Conservation (phyloP, 2,113 vertebrate genomes). For the Hemibagrus wyckioides region DNA sequence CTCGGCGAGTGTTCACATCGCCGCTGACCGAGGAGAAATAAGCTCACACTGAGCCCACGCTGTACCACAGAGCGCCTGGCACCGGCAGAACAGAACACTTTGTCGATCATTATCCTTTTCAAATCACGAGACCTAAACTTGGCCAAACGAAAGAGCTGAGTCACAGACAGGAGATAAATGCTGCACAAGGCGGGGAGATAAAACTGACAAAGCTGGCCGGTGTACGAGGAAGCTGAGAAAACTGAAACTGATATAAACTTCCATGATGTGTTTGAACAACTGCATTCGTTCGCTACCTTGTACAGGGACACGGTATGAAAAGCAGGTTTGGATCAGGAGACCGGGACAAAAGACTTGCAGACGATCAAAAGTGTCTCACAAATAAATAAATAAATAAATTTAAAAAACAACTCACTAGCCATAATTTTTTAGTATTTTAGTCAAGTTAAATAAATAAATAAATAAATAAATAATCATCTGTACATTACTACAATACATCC, state of each 20-base stretch:
- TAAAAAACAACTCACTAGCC: too few species aligned
- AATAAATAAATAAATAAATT: background rate
- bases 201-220: background rate
- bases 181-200: background rate
- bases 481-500: background rate
- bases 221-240: background rate
- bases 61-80: slow-evolving; percentile 50
- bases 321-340: background rate
- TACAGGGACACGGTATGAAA: background rate
- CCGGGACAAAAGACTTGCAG: background rate
- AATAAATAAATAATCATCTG: background rate
- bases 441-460: too few species aligned
- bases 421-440: background rate
- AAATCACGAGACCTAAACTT: slow-evolving; percentile 24
- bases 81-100: slow-evolving; percentile 56
- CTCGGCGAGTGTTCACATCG: background rate
- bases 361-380: background rate
- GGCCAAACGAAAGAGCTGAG: slow-evolving; percentile 5
- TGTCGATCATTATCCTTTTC: slow-evolving; percentile 29
- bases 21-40: slow-evolving; percentile 40
- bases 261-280: background rate
- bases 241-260: background rate
- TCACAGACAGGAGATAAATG: slow-evolving; percentile 1
- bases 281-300: background rate
- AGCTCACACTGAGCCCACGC: slow-evolving; percentile 58